A percentile compares a stretch with the other conserved stretches of the same genome.
Evolutionary conservation across 2,888 invertebrate species (phyloP).

Genomic region (Platycnemis pennipes): DNA sequence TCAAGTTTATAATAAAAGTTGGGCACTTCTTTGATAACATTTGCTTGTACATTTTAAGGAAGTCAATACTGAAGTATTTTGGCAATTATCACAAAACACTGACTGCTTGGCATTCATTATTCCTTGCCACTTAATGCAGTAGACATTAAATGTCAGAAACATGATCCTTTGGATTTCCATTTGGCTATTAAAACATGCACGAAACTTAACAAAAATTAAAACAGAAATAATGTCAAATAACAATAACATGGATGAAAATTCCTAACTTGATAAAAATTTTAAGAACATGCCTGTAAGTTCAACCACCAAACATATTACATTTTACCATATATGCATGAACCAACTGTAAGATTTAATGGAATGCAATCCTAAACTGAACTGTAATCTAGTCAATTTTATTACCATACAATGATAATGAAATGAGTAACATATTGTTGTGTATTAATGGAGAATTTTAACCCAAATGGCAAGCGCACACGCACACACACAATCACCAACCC

Average conservation of each 20-base stretch:
- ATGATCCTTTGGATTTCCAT: conserved; percentile 63
- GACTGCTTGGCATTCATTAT: conserved; percentile 53
- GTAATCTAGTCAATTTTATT: conserved; percentile 29
- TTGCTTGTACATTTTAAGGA: conserved; percentile 65
- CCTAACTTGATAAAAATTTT: conserved; percentile 26
- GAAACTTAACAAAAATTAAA: conserved; percentile 63
- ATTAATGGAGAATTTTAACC: conserved; percentile 35
- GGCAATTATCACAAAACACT: conserved; percentile 67
- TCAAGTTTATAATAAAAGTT: conserved; percentile 63
- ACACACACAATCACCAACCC: conserved; percentile 55
- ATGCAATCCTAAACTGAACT: conserved; percentile 53
- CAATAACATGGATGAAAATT: conserved; percentile 52
- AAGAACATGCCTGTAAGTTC: conserved; percentile 27
- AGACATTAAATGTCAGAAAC: conserved; percentile 42
- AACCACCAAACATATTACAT: conserved; percentile 43
- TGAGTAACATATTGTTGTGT: conserved; percentile 33
- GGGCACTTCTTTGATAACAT: conserved; percentile 65
- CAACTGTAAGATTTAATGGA: conserved; percentile 58
- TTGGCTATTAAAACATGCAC: conserved; percentile 51
- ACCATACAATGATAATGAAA: conserved; percentile 50
- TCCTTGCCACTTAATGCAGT: conserved; percentile 51
- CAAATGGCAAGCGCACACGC: conserved; percentile 39
- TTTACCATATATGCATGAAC: conserved; percentile 23
- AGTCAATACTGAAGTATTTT: conserved; percentile 68
- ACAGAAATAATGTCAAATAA: conserved; percentile 61